phyloP scores from a whole-genome alignment of 2,797 vertebrate genomes.

The Arctocebus calabarensis region DNA sequence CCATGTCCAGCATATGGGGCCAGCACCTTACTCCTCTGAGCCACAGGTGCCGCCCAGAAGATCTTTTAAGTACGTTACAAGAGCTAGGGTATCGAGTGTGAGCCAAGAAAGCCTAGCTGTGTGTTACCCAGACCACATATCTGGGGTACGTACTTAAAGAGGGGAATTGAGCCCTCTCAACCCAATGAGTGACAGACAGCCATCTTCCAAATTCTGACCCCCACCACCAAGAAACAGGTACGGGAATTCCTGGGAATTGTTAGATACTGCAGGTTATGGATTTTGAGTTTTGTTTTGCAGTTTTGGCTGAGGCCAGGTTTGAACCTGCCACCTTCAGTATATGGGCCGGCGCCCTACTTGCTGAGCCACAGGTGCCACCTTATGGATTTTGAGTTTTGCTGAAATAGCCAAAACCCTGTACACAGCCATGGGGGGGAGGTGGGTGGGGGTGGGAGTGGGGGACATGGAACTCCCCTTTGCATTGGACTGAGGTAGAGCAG shows the following conservation, averaged over 20 bases:
- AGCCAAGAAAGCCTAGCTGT: not conserved
- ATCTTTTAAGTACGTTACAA: not conserved
- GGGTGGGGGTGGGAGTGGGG: too few species aligned
- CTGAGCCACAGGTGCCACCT: too few species aligned
- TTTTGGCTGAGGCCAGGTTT: too few species aligned
- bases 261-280: not conserved
- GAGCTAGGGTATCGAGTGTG: not conserved
- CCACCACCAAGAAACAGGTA: not conserved
- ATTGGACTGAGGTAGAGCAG: not conserved
- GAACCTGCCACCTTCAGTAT: too few species aligned
- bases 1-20: too few species aligned
- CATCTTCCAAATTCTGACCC: not conserved
- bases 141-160: not conserved
- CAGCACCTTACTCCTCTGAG: too few species aligned
- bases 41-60: not conserved
- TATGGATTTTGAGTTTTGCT: not conserved
- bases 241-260: not conserved
- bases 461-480: not conserved
- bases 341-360: too few species aligned
- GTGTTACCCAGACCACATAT: not conserved
- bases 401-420: not conserved
- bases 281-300: too few species aligned
- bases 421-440: not conserved
- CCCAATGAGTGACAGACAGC: too few species aligned
- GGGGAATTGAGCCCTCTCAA: too few species aligned